Conservation (phyloP, 1,140 invertebrate genomes). For the Dreissena rostriformis region DNA sequence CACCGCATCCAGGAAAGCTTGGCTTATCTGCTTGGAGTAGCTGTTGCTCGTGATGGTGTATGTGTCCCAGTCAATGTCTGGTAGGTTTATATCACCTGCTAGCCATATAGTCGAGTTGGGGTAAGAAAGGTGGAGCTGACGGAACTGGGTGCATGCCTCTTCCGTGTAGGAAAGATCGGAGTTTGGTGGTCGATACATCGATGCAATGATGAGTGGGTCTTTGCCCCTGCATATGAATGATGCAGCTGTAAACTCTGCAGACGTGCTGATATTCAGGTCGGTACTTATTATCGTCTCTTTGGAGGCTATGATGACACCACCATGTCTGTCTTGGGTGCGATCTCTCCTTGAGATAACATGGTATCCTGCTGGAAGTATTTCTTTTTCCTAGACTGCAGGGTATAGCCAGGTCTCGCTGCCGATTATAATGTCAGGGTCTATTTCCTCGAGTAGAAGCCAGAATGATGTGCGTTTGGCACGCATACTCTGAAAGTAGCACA, state of each 20-base stretch:
- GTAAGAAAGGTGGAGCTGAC: slow-evolving; percentile 5
- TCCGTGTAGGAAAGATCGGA: background rate
- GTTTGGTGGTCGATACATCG: slow-evolving; percentile 3
- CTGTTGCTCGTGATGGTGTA: too few species aligned
- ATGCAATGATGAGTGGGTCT: too few species aligned
- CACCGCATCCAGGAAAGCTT: slow-evolving; percentile 1
- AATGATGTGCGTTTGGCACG: too few species aligned
- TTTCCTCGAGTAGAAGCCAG: too few species aligned
- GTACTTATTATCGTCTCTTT: background rate
- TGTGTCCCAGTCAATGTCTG: too few species aligned
- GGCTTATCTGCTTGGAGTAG: slow-evolving; percentile 10
- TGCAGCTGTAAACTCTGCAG: too few species aligned
- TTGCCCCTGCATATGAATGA: background rate
- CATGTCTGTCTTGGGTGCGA: too few species aligned
- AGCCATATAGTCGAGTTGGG: background rate
- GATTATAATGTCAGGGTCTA: background rate
- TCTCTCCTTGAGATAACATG: too few species aligned
- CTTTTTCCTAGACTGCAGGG: background rate
- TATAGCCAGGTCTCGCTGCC: too few species aligned
- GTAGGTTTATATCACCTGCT: too few species aligned
- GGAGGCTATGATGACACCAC: too few species aligned
- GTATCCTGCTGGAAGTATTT: too few species aligned
- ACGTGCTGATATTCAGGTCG: background rate
- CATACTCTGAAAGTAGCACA: background rate
- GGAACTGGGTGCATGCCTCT: slow-evolving; percentile 7